A percentile compares a stretch with the other conserved stretches of the same genome.
These are phyloP conservation scores for Drosophila antonietae DNA, from an alignment of 2,888 invertebrate genomes.

Conservation along the genomic window DNA sequence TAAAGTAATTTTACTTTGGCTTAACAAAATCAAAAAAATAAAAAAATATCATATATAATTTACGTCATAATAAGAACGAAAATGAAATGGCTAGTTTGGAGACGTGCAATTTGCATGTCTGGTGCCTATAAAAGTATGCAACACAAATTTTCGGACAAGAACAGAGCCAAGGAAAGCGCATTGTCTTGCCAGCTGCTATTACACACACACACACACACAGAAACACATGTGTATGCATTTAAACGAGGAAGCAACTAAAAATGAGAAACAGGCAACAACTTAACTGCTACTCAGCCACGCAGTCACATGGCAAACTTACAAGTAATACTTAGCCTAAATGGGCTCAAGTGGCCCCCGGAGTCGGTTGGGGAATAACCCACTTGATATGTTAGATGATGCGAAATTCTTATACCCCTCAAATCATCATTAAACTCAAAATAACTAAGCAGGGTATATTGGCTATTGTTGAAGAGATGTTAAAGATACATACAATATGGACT, in stretches of 20 bases:
- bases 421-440: not conserved
- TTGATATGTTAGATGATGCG: conserved; percentile 63
- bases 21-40: not conserved
- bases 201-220: conserved; percentile 10
- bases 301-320: conserved; percentile 79
- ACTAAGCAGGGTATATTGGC: not conserved
- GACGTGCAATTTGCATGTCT: conserved; percentile 60
- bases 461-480: no score
- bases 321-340: conserved; percentile 78
- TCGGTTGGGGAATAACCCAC: conserved; percentile 31
- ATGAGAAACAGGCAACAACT: conserved; percentile 27
- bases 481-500: no score
- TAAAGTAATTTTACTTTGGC: conserved; percentile 46
- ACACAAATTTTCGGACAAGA: conserved; percentile 53
- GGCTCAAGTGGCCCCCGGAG: conserved; percentile 63
- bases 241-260: conserved; percentile 4
- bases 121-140: conserved; percentile 71
- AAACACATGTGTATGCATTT: not conserved
- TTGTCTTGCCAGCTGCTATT: conserved; percentile 64
- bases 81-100: conserved; percentile 37
- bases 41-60: conserved; percentile 72
- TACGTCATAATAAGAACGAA: conserved; percentile 46
- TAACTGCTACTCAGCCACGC: conserved; percentile 69
- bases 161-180: conserved; percentile 43
- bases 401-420: conserved; percentile 49